Evolutionary conservation across 1,140 invertebrate genomes (phyloP), one percentile per base, ranked within the genome.

Genomic region (Ceratoteleas bidentatus): DNA sequence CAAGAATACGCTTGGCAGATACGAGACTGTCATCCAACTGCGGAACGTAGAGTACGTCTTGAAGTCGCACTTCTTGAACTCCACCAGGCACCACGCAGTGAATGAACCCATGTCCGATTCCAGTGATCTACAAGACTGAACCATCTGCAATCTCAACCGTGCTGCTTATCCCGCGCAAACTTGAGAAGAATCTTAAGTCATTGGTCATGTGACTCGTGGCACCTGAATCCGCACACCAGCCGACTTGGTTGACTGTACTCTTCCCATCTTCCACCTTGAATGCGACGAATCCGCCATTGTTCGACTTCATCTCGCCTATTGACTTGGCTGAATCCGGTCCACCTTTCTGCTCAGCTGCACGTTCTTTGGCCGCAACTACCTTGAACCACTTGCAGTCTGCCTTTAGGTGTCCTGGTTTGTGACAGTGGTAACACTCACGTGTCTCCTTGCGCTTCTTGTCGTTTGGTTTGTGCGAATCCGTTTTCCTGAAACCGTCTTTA

Each of bases 1-100:
- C n/a, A n/a, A n/a, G n/a, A n/a, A n/a, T n/a, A n/a, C n/a, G n/a
- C n/a, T n/a, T n/a, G n/a, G 88, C 85, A 0, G 90, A 91, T 11
- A 91, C 86, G 40, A 91, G 64, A 64, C 89, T 90, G n/a, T 57
- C 86, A 45, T 87, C 84, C 9, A 92, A 60, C 60, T 90, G 84
- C 0, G 89, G 88, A 50, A 89, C 86, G 68, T 70, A 90, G 53
- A 90, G 15, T 0, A 91, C 88, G 54, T 91, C 85, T 0, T 85
- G 9, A 24, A n/a, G n/a, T n/a, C n/a, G n/a, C n/a, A n/a, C n/a
- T n/a, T n/a, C n/a, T n/a, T n/a, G n/a, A n/a, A n/a, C 36, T 13
- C n/a, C 38, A 11, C 15, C 13, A 5, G 7, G 8, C 11, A 6
- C n/a, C 6, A 3, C 15, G 3, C 75, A 78, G 38, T 5, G 0